Conservation (phyloP, 2,797 vertebrate genomes). For the Falco cherrug region DNA sequence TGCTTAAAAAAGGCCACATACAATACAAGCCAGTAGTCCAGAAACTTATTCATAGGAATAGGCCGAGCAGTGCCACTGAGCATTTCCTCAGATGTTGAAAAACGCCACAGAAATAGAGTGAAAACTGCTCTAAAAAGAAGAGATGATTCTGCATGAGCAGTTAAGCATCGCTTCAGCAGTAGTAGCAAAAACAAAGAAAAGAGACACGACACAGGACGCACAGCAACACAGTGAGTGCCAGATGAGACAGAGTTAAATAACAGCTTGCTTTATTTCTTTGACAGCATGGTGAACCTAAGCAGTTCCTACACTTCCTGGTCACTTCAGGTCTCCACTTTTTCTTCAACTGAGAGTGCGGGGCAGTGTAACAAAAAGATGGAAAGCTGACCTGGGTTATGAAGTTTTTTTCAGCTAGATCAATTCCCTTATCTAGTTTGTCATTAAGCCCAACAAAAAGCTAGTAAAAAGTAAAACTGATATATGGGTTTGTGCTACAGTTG, state of each 20-base stretch:
- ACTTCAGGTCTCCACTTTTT: background rate
- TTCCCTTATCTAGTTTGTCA: background rate
- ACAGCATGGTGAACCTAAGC: background rate
- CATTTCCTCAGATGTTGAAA: background rate
- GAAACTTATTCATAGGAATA: background rate
- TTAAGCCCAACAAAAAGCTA: background rate
- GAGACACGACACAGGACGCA: background rate
- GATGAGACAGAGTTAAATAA: background rate
- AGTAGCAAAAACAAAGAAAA: background rate
- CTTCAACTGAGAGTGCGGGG: background rate
- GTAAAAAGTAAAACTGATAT: background rate
- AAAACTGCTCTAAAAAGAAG: conserved; percentile 5
- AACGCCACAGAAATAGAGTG: background rate
- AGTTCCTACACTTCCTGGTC: background rate
- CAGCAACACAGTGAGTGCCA: background rate
- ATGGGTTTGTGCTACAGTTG: background rate
- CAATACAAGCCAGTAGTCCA: background rate
- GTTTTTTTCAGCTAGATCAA: background rate
- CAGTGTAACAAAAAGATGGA: background rate
- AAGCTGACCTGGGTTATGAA: background rate
- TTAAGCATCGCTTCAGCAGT: background rate
- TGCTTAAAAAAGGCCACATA: background rate
- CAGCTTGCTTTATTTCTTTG: background rate
- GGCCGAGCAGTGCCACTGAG: background rate
- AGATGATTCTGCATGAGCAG: background rate